Evolutionary conservation across 2,888 invertebrate genomes (phyloP).

Genomic region (Macroteleia sp.): DNA sequence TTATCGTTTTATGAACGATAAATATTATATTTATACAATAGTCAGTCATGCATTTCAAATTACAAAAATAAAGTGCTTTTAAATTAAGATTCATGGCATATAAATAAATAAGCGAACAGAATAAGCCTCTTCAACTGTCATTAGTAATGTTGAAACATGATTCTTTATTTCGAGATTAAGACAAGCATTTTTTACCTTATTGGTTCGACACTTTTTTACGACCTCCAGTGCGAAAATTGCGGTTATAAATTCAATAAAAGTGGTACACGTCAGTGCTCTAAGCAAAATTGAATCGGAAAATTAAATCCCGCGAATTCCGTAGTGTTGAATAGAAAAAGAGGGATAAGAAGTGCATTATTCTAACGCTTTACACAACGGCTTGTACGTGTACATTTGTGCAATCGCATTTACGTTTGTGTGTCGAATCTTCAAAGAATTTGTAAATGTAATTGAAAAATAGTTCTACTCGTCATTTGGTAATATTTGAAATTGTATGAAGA

Average conservation of each 20-base stretch:
- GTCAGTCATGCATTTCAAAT: slow-evolving; percentile 16
- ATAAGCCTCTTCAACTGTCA: no score
- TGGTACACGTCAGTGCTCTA: slow-evolving; percentile 35
- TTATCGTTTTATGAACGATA: slow-evolving; percentile 49
- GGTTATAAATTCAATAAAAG: slow-evolving; percentile 51
- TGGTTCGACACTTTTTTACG: slow-evolving; percentile 6
- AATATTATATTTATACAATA: slow-evolving; percentile 45
- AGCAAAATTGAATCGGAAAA: slow-evolving; percentile 58
- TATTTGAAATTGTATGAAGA: slow-evolving; percentile 36
- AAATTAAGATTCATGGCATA: slow-evolving; percentile 7
- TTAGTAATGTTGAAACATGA: not conserved
- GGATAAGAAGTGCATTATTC: slow-evolving; percentile 44
- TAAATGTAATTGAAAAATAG: slow-evolving; percentile 42
- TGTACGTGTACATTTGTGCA: not conserved
- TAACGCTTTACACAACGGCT: not conserved
- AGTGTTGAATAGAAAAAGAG: slow-evolving; percentile 41
- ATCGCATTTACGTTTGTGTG: not conserved
- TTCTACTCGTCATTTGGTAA: slow-evolving; percentile 13
- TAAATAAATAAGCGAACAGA: not conserved
- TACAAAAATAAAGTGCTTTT: not conserved
- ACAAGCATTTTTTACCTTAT: slow-evolving; percentile 28
- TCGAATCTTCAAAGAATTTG: slow-evolving; percentile 33
- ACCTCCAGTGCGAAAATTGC: slow-evolving; percentile 4
- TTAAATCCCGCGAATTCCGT: slow-evolving; percentile 42
- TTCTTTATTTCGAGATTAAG: slow-evolving; percentile 19